Evolutionary conservation across 2,888 invertebrate species (phyloP).

Genomic region (Idaea straminata): DNA sequence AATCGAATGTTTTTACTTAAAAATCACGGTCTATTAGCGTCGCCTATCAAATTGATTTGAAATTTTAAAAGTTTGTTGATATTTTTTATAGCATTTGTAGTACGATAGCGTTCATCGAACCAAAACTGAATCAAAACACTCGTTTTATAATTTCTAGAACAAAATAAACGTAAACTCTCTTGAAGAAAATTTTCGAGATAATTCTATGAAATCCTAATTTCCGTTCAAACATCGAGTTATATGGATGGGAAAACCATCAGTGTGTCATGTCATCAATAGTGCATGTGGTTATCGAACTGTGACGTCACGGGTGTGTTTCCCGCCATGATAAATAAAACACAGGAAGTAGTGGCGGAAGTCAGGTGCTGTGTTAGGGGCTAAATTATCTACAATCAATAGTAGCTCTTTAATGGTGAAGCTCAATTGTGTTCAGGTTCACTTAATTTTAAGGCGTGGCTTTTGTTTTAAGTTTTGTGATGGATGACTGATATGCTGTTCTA

Average conservation of each 20-base stretch:
- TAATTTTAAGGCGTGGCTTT: not conserved
- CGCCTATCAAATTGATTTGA: not conserved
- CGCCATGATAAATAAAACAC: slow-evolving; percentile 48
- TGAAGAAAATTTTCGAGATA: not conserved
- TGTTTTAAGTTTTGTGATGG: not conserved
- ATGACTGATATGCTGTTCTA: not conserved
- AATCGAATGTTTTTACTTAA: not conserved
- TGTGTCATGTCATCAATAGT: slow-evolving; percentile 14
- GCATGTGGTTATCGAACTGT: slow-evolving; percentile 39
- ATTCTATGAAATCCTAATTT: not conserved
- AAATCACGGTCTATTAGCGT: not conserved
- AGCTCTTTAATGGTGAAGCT: not conserved
- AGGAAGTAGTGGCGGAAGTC: slow-evolving; percentile 60
- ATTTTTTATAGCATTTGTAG: not conserved
- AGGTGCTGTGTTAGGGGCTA: slow-evolving; percentile 37
- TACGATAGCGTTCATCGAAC: not conserved
- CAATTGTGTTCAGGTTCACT: not conserved
- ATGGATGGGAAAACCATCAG: slow-evolving; percentile 14
- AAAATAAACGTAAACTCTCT: not conserved
- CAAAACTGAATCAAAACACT: not conserved
- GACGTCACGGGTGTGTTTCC: slow-evolving; percentile 53
- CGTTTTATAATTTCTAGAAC: not conserved
- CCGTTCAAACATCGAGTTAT: not conserved
- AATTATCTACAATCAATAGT: not conserved
- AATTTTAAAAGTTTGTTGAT: not conserved